Evolutionary conservation across 2,888 invertebrate species (phyloP).

Genomic region (Malthinus seriepunctatus): DNA sequence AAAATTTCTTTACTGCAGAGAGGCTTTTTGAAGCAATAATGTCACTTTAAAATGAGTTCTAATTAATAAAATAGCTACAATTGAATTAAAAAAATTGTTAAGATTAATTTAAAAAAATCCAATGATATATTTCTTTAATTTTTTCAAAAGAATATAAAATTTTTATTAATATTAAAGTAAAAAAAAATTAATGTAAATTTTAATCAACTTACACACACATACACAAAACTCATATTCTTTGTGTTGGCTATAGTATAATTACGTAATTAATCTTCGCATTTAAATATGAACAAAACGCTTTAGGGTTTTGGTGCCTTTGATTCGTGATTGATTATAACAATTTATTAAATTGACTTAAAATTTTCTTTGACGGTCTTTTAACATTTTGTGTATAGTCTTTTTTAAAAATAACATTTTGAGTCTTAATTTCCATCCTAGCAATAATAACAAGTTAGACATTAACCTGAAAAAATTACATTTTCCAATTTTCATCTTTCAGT

Average conservation of each 20-base stretch:
- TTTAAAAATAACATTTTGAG: constrained; percentile 2
- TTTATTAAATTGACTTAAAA: constrained; percentile 26
- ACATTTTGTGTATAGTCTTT: background rate
- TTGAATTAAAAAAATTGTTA: too few species aligned
- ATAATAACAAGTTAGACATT: background rate
- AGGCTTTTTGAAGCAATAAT: too few species aligned
- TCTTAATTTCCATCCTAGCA: background rate
- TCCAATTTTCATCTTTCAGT: background rate
- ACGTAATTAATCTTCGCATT: constrained; percentile 27
- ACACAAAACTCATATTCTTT: constrained; percentile 21
- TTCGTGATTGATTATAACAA: constrained; percentile 28
- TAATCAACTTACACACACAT: constrained; percentile 23
- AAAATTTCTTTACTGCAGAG: too few species aligned
- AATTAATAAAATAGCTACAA: too few species aligned
- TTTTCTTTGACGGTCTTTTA: constrained; percentile 21
- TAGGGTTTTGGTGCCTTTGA: constrained; percentile 24
- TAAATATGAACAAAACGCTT: constrained; percentile 26
- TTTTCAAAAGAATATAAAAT: too few species aligned
- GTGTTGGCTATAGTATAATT: constrained; percentile 24
- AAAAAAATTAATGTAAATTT: constrained; percentile 9
- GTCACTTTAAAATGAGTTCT: too few species aligned
- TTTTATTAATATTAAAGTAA: background rate
- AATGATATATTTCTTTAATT: too few species aligned
- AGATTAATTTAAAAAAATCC: too few species aligned
- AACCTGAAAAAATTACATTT: too few species aligned